phyloP scores from a whole-genome alignment of 2,113 vertebrate genomes.

The Cettia cetti region DNA sequence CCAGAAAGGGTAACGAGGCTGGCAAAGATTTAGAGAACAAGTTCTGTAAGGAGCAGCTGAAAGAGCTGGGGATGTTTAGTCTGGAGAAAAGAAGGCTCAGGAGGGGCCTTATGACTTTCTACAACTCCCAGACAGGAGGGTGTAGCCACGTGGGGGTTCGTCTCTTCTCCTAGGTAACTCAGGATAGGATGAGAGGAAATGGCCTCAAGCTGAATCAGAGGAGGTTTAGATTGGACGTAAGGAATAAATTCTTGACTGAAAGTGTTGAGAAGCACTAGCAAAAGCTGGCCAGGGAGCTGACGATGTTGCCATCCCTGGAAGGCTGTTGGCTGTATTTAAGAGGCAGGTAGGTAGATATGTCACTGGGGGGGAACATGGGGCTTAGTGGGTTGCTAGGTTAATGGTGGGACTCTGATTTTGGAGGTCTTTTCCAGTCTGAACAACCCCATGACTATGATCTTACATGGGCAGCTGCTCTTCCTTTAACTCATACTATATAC shows the following conservation, averaged over 20 bases:
- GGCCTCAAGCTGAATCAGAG: background rate
- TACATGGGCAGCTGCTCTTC: background rate
- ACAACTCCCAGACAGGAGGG: background rate
- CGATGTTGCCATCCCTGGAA: background rate
- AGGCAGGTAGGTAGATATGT: background rate
- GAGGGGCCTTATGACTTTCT: background rate
- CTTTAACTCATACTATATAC: background rate
- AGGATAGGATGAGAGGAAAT: background rate
- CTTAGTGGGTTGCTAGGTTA: background rate
- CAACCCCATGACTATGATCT: background rate
- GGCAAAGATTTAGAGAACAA: background rate
- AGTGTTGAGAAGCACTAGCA: background rate
- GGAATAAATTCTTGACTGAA: background rate
- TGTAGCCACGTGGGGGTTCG: fast-evolving
- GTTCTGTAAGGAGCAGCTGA: background rate
- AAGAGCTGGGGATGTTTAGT: background rate
- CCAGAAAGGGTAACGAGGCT: background rate
- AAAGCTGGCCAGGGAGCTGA: background rate
- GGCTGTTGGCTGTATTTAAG: background rate
- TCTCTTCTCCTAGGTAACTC: background rate
- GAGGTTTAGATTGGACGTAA: background rate
- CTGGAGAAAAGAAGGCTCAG: background rate
- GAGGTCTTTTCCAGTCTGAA: background rate
- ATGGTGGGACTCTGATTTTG: background rate
- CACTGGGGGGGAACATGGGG: background rate